These are phyloP conservation scores for Myotis vivesi DNA, from an alignment of 2,797 vertebrate genomes.

Conservation along the genomic window DNA sequence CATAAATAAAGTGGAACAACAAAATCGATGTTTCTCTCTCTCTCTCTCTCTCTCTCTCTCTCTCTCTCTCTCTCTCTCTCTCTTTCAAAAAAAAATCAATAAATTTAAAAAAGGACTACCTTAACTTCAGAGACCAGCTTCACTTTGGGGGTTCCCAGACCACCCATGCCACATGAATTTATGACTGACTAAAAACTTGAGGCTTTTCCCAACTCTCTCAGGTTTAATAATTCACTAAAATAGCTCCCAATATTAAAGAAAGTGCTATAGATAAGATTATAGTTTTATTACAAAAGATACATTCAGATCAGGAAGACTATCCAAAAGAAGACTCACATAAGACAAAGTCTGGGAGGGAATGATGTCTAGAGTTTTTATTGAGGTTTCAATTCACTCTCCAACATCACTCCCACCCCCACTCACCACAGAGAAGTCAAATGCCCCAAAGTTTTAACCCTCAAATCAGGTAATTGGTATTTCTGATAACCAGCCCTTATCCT, in stretches of 20 bases:
- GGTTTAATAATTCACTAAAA: background rate
- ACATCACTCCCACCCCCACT: too few relatives aligned
- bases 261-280: background rate
- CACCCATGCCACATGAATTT: background rate
- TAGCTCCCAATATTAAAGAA: background rate
- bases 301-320: background rate
- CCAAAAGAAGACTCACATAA: background rate
- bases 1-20: background rate
- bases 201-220: background rate
- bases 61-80: background rate
- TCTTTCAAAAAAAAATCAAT: background rate
- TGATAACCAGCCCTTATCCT: background rate
- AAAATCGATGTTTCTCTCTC: background rate
- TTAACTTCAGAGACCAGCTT: background rate
- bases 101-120: background rate
- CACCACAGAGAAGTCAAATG: background rate
- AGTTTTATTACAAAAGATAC: background rate
- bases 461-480: background rate
- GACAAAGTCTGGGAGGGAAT: background rate
- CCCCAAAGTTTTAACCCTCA: background rate
- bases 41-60: background rate
- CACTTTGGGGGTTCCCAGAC: background rate
- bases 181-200: background rate
- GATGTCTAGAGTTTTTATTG: background rate
- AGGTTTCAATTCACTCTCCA: background rate